Conservation (phyloP, 1,140 invertebrate species). For the Drosophila mojavensis region DNA sequence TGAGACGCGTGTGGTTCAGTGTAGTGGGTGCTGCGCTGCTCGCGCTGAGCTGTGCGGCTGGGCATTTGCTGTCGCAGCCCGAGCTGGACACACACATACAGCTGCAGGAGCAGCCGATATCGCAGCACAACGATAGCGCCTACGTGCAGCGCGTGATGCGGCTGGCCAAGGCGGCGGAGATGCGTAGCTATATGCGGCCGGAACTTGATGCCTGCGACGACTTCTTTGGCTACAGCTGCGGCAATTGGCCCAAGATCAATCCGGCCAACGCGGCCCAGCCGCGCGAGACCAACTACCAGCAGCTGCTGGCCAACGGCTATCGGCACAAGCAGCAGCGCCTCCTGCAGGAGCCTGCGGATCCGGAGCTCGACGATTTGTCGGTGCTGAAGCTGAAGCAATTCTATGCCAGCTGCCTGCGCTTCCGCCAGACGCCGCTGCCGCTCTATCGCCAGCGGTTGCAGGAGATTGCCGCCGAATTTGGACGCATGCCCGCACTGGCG, state of each 20-base stretch:
- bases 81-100: constrained; percentile 62
- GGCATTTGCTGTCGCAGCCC: constrained; percentile 54
- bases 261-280: constrained; percentile 56
- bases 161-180: constrained; percentile 73
- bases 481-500: constrained; percentile 57
- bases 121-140: constrained; percentile 63
- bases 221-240: constrained; percentile 73
- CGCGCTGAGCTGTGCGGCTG: constrained; percentile 17
- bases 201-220: constrained; percentile 65
- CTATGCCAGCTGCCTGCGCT: constrained; percentile 68
- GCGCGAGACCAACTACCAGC: constrained; percentile 66
- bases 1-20: constrained; percentile 46
- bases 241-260: constrained; percentile 75
- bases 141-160: constrained; percentile 76
- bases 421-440: constrained; percentile 15
- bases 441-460: constrained; percentile 44
- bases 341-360: constrained; percentile 46
- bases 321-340: constrained; percentile 66
- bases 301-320: constrained; percentile 53
- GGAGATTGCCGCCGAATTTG: constrained; percentile 62
- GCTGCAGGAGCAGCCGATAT: constrained; percentile 66
- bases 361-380: constrained; percentile 28
- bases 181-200: constrained; percentile 71
- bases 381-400: constrained; percentile 63
- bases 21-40: constrained; percentile 9